A percentile compares a stretch with the other conserved stretches of the same genome.
Evolutionary conservation across 2,888 invertebrate genomes (phyloP).

Genomic region (Miltochrista miniata): DNA sequence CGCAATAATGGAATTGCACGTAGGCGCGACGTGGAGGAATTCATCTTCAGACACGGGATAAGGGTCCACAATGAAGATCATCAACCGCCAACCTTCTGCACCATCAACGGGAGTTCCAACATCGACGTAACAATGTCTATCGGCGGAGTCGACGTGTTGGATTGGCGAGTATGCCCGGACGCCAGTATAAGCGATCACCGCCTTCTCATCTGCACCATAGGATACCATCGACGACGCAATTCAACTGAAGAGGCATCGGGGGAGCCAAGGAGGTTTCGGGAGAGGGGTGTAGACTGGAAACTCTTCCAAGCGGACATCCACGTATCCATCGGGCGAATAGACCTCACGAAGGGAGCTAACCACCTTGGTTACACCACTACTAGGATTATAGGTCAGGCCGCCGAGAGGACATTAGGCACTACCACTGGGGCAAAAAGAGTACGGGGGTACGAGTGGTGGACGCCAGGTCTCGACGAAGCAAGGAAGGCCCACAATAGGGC

Average conservation of each 20-base stretch:
- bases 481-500: too few species aligned
- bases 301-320: background rate
- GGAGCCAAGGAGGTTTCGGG: background rate
- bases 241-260: background rate
- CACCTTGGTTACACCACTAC: background rate
- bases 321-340: background rate
- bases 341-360: background rate
- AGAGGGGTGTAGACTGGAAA: background rate
- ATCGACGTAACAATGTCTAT: constrained; percentile 31
- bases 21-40: too few species aligned
- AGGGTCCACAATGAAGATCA: too few species aligned
- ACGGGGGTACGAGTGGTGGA: constrained; percentile 16
- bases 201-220: constrained; percentile 12
- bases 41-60: too few species aligned
- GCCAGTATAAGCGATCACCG: constrained; percentile 31
- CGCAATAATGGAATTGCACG: too few species aligned
- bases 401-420: background rate
- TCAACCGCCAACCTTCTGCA: constrained; percentile 15
- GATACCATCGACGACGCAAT: background rate
- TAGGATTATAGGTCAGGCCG: background rate
- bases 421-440: background rate
- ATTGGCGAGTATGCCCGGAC: constrained; percentile 24
- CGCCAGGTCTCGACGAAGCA: constrained; percentile 1
- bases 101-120: constrained; percentile 22
- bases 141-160: too few species aligned